These are phyloP conservation scores for Ailurus styani DNA, from an alignment of 2,113 vertebrate genomes.

Conservation along the genomic window DNA sequence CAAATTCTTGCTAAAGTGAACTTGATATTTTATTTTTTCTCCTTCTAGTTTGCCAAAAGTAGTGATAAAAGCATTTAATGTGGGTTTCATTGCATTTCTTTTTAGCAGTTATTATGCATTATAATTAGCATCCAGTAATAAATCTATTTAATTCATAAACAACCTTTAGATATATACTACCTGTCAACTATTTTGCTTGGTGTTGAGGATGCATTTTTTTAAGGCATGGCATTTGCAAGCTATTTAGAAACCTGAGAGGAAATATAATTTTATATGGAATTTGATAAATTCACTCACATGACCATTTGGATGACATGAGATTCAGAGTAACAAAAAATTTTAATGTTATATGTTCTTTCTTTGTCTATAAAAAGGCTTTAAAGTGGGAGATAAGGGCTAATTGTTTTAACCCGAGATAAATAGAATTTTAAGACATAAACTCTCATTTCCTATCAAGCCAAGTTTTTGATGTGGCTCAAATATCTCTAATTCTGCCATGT, in stretches of 20 bases:
- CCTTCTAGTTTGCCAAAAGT: neutral
- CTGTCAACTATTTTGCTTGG: neutral
- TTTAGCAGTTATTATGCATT: neutral
- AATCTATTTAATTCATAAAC: neutral
- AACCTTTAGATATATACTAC: neutral
- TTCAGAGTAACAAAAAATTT: neutral
- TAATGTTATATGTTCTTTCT: neutral
- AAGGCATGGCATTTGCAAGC: neutral
- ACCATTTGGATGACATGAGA: neutral
- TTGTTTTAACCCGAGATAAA: neutral
- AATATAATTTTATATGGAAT: neutral
- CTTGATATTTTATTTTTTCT: neutral
- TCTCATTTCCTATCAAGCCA: neutral
- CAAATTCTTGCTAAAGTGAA: neutral
- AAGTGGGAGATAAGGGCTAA: neutral
- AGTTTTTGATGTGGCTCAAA: neutral
- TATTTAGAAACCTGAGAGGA: neutral
- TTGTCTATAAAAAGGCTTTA: neutral
- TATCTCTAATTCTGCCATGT: neutral
- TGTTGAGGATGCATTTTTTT: neutral
- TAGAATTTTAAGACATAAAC: neutral
- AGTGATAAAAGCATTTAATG: neutral
- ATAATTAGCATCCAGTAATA: neutral
- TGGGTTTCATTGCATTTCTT: neutral
- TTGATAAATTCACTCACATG: neutral